Evolutionary conservation across 2,797 vertebrate genomes (phyloP), one percentile per base, ranked within the genome.

Genomic region (Pagetopsis macropterus): DNA sequence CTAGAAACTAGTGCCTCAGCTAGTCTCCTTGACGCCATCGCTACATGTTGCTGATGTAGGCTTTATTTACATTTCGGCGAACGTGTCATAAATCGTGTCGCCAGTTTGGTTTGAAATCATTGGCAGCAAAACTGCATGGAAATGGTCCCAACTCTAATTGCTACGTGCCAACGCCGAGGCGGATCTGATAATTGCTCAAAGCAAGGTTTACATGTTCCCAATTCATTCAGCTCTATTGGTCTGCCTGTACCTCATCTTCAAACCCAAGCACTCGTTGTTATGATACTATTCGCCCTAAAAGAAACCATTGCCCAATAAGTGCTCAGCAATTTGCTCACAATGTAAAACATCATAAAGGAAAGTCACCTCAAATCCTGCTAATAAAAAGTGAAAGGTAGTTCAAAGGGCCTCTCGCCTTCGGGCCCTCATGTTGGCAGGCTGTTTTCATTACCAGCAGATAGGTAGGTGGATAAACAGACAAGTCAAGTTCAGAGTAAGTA

Each of bases 391-490:
- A 2, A 23, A 2, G 16, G 12, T 5, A 9, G 40, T 69, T 49
- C 33, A 15, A 52, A 70, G 11, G 59, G 60, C 63, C 60, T 45
- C 68, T 51, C 0, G 27, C 74, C 65, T 60, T 41, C 33, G 1
- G 72, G 62, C 55, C 33, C 57, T 66, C 76, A 67, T 75, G 58
- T 56, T 27, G 19, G 67, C 70, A 62, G 43, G 57, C 41, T 62
- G 64, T 71, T 76, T 79, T 80, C 55, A 72, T 76, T 71, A 71
- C 49, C 51, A 63, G 45, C 58, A 60, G 71, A 63, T 82, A 63
- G 79, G 70, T 79, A 75, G 77, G 81, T 81, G 79, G 81, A 75
- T 63, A 69, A 76, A 79, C 23, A 27, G 23, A 51, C 21, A 52
- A 55, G 16, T 33, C n/a, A 51, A 44, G 48, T 58, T 45, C 10